phyloP scores from a whole-genome alignment of 2,113 vertebrate species.

The Thamnaconus septentrionalis region DNA sequence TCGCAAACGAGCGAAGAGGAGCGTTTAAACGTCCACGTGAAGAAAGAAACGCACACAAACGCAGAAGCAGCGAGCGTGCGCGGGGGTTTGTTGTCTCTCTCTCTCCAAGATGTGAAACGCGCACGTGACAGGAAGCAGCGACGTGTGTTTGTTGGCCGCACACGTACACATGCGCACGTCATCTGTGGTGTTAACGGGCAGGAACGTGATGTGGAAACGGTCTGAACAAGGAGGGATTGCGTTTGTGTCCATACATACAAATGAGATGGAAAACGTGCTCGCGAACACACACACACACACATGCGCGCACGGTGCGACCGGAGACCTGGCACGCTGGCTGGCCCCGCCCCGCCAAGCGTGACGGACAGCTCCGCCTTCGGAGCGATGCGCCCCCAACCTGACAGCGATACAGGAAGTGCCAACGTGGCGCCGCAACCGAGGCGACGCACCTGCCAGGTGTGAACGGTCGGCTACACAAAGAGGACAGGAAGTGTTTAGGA shows the following conservation, averaged over 20 bases:
- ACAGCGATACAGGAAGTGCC: constrained; percentile 52
- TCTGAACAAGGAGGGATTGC: not conserved
- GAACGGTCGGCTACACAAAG: constrained; percentile 33
- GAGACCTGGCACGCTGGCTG: constrained; percentile 48
- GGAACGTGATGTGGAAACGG: not conserved
- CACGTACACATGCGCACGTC: too few species aligned
- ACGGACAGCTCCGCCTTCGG: constrained; percentile 59
- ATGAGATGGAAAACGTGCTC: constrained; percentile 13
- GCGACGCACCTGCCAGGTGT: constrained; percentile 44
- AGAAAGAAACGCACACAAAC: too few species aligned
- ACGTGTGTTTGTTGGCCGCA: not conserved
- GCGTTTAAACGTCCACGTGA: too few species aligned
- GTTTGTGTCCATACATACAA: constrained; percentile 19
- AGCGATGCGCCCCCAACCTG: constrained; percentile 40
- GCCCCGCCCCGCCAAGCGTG: constrained; percentile 50
- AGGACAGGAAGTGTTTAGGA: constrained; percentile 18
- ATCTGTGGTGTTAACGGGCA: not conserved
- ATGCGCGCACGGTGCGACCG: constrained; percentile 13
- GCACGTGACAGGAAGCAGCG: constrained; percentile 5
- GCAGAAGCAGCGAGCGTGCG: too few species aligned
- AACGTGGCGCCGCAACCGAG: constrained; percentile 33
- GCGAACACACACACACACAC: constrained; percentile 8
- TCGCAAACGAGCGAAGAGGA: too few species aligned
- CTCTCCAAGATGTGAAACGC: too few species aligned
- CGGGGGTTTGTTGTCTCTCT: too few species aligned